phyloP scores from a whole-genome alignment of 2,113 vertebrate species.

The Epinephelus lanceolatus region DNA sequence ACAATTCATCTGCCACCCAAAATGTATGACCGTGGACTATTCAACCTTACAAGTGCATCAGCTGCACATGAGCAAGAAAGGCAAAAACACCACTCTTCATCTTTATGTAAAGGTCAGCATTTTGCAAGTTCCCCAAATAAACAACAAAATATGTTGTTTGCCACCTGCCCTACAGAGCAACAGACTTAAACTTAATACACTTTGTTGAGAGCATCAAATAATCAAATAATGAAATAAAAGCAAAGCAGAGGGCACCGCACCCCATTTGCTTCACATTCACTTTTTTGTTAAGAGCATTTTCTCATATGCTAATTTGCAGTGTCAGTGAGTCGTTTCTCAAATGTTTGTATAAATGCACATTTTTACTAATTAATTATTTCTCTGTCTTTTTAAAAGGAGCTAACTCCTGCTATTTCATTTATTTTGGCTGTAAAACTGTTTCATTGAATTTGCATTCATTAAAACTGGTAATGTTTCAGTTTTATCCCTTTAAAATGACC shows the following conservation, averaged over 20 bases:
- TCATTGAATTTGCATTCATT: slow-evolving; percentile 36
- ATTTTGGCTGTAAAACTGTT: background rate
- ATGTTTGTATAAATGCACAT: slow-evolving; percentile 14
- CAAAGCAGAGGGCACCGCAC: background rate
- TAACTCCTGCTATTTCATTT: background rate
- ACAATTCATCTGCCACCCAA: too few relatives aligned
- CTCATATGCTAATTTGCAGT: slow-evolving; percentile 10
- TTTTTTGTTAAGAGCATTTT: slow-evolving; percentile 27
- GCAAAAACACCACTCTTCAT: background rate
- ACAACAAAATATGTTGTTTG: too few relatives aligned
- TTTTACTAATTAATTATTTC: background rate
- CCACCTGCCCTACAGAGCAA: background rate
- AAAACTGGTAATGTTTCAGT: slow-evolving; percentile 8
- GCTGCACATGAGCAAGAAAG: background rate
- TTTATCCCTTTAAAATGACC: slow-evolving; percentile 22
- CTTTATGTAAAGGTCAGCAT: too few relatives aligned
- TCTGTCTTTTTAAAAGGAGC: background rate
- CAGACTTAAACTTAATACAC: background rate
- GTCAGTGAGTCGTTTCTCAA: slow-evolving; percentile 2
- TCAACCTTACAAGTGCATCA: background rate
- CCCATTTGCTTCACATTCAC: slow-evolving; percentile 42
- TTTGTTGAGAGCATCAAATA: slow-evolving; percentile 9
- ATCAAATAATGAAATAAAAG: slow-evolving; percentile 38
- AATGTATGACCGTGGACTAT: background rate
- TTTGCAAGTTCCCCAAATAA: background rate